Evolutionary conservation across 1,140 invertebrate species (phyloP), one percentile per base, ranked within the genome.

Genomic region (Pentalonia nigronervosa): DNA sequence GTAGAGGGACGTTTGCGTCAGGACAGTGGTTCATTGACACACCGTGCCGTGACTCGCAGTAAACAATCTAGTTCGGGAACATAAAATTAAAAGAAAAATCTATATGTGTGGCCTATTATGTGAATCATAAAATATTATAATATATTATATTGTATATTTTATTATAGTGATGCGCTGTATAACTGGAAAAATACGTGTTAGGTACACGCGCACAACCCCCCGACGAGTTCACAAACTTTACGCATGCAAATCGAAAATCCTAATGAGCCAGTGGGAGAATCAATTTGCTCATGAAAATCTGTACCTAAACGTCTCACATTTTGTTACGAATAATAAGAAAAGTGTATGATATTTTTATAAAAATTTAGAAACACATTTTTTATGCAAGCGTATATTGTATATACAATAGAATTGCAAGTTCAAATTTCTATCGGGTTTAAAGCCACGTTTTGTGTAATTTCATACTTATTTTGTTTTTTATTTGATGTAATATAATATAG

Each of bases 21-120:
- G 20, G 34, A 47, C 47, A 21, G 86, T 34, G 87, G 87, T 89
- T 88, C 87, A 34, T 89, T 34, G 87, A 89, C 87, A 53, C 47
- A 14, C 87, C 87, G 8, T n/a, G 30, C 47, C 47, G 86, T 48
- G 45, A 88, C 86, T 88, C 86, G 86, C 50, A 47, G 83, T 86
- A 86, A 86, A 45, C 83, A 41, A 86, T 45, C 83, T 41, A 45
- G 36, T 86, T 76, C 60, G 60, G 14, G 60, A n/a, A 76, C 30
- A 76, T 17, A 76, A 14, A 76, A 17, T 76, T n/a, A 67, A 67
- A 67, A 67, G n/a, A 76, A 76, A 76, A 67, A 67, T 67, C 60
- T 17, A 14, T 17, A 14, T 60, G 11, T 76, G 60, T 14, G 60
- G 60, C n/a, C 30, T 76, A 30, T 34, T 76, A 76, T 11, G n/a